These are phyloP conservation scores for Drosophila ohnishii DNA, from an alignment of 1,140 invertebrate species.

Conservation along the genomic window DNA sequence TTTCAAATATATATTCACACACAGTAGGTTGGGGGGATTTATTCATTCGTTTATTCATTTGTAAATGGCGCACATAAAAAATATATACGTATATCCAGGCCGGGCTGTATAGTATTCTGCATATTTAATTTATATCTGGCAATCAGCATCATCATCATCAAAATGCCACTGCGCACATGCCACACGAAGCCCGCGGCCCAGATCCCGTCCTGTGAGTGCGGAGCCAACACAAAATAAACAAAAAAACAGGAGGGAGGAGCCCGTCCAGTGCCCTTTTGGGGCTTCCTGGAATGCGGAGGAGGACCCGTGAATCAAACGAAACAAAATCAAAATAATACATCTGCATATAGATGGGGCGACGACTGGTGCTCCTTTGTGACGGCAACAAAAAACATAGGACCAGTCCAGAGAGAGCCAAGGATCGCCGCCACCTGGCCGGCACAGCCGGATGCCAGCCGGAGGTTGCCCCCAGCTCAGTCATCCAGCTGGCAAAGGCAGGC, in stretches of 20 bases:
- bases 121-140: constrained; percentile 79
- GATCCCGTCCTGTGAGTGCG: constrained; percentile 21
- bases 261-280: constrained; percentile 42
- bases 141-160: constrained; percentile 62
- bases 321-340: constrained; percentile 56
- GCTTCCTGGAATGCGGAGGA: constrained; percentile 39
- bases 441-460: constrained; percentile 2
- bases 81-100: constrained; percentile 46
- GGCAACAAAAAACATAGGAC: constrained; percentile 9
- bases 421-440: constrained; percentile 36
- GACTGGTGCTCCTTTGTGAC: constrained; percentile 22
- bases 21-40: constrained; percentile 12
- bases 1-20: constrained; percentile 36
- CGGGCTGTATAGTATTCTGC: constrained; percentile 51
- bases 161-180: constrained; percentile 53
- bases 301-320: constrained; percentile 32
- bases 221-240: constrained; percentile 59
- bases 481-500: constrained; percentile 90
- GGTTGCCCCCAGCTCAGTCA: constrained; percentile 84
- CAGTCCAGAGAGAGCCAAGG: constrained; percentile 1
- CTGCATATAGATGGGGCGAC: constrained; percentile 39
- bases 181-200: constrained; percentile 11
- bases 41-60: constrained; percentile 75
- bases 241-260: constrained; percentile 11
- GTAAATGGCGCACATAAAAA: constrained; percentile 71